Base-by-base conservation (phyloP, 2,113 vertebrate species). In the Colius striatus region DNA sequence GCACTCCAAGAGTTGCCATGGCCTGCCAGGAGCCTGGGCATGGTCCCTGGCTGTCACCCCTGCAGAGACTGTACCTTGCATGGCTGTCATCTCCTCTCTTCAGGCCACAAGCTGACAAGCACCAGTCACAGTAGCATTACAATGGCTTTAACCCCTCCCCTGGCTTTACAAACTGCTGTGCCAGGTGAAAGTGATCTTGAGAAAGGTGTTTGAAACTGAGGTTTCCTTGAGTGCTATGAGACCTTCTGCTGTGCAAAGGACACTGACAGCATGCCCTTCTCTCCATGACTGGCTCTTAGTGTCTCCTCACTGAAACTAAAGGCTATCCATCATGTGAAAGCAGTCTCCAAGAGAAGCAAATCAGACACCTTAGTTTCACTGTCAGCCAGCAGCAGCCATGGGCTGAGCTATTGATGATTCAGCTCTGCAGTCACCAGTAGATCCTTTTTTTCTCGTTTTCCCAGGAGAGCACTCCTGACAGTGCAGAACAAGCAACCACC, bases 311-410 rank as follows among this genome's bases (percentile, higher is more conserved):
- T 55, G 71, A 66, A 82, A 45, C 27, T 54, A 43, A 66, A 83
- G 54, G 41, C 34, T 34, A 67, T 10, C 14, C 32, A 0, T 22
- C 3, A 0, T 15, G n/a, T 62, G 34, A 55, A 72, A 67, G 30
- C 10, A 45, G 47, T 21, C 30, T 83, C 61, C 55, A 36, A 50
- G 53, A 68, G 66, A 41, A 53, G 43, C 45, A 58, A 32, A 57
- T 47, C 72, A 51, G 66, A 41, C 48, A 62, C 3, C 0, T 67
- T 74, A 38, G 45, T 51, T 77, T 38, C 7, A 1, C 82, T 65
- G 51, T 7, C 55, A 71, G 6, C 20, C 0, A 0, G 14, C 58
- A 82, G 60, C 60, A 78, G 53, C 83, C 67, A 45, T 6, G n/a
- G 26, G 45, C 50, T 88, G 74, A 80, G 74, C 38, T 76, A 5